phyloP scores from a whole-genome alignment of 2,888 invertebrate genomes.

The Hypena proboscidalis region DNA sequence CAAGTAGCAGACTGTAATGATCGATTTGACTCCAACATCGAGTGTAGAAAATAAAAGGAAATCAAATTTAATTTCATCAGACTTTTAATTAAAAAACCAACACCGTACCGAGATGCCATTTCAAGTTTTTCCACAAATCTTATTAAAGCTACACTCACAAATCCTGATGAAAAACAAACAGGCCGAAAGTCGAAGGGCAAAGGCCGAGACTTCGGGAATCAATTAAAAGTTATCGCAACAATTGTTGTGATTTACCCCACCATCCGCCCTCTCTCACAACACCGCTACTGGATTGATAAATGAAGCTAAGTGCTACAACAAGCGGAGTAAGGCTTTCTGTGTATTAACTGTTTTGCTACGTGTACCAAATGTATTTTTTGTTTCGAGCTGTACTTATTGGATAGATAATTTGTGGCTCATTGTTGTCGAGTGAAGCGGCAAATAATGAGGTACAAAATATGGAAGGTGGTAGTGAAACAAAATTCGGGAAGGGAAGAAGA shows the following conservation, averaged over 20 bases:
- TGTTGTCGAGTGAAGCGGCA: no score
- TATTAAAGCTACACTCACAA: background rate
- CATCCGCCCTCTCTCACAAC: no score
- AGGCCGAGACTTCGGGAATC: slow-evolving; percentile 37
- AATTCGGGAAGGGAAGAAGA: no score
- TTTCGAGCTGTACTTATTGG: background rate
- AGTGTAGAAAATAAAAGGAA: no score
- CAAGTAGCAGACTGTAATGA: no score
- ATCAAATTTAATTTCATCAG: no score
- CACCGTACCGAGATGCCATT: no score
- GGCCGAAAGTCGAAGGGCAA: slow-evolving; percentile 5
- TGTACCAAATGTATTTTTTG: background rate
- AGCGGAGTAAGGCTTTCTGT: background rate
- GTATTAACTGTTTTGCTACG: background rate
- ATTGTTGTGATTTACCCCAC: slow-evolving; percentile 37
- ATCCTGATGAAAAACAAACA: slow-evolving; percentile 3
- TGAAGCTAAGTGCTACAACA: background rate
- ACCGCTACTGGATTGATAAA: background rate
- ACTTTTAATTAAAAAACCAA: no score
- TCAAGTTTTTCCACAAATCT: background rate
- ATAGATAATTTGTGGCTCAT: background rate
- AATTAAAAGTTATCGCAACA: slow-evolving; percentile 44
- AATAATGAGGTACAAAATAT: no score
- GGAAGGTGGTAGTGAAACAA: no score
- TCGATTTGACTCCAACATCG: no score